These are phyloP conservation scores for Anas flavirostris DNA, from an alignment of 2,797 vertebrate genomes.

Conservation along the genomic window DNA sequence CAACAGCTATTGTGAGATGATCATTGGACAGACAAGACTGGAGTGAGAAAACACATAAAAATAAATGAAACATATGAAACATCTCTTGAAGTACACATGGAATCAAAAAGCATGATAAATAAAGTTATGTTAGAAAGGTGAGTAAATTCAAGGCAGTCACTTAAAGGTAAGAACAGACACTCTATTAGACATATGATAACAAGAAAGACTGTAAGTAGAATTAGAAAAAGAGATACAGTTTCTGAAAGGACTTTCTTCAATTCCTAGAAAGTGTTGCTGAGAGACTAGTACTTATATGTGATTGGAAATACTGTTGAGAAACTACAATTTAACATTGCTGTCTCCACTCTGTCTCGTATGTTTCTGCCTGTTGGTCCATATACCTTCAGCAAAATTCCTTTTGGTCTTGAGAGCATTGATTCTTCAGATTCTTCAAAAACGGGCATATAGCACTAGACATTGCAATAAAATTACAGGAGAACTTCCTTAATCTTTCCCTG, in stretches of 20 bases:
- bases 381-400: not conserved
- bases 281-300: not conserved
- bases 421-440: not conserved
- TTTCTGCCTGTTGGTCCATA: not conserved
- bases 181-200: not conserved
- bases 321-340: not conserved
- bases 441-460: not conserved
- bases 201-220: not conserved
- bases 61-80: not conserved
- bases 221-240: not conserved
- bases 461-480: not conserved
- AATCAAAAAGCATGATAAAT: not conserved
- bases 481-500: not conserved
- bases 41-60: not conserved
- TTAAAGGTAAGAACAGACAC: not conserved
- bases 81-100: not conserved
- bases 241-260: not conserved
- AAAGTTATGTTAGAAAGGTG: not conserved
- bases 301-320: not conserved
- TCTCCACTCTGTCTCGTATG: not conserved
- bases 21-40: not conserved
- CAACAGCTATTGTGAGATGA: not conserved
- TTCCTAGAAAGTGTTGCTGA: not conserved
- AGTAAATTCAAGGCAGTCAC: not conserved
- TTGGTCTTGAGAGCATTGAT: not conserved